Conservation (phyloP, 2,888 invertebrate species). For the Coelogynopora nodosa region DNA sequence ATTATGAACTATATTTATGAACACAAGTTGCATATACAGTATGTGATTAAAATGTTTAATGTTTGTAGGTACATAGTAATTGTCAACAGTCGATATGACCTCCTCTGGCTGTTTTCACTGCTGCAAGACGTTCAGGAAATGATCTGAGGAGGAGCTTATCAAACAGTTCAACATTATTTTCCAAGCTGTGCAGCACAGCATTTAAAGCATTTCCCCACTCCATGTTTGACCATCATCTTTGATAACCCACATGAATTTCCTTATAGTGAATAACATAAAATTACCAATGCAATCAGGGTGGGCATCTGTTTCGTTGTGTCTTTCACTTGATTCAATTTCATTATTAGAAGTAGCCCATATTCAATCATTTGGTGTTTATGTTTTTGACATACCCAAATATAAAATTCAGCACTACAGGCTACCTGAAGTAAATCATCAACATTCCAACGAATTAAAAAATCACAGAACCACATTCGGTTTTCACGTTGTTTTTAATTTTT, state of each 20-base stretch:
- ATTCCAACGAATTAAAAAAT: not conserved
- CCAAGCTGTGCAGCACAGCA: not conserved
- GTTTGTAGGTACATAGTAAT: not conserved
- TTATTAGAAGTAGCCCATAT: not conserved
- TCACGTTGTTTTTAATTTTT: too few species aligned
- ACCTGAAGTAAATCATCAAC: not conserved
- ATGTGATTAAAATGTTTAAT: not conserved
- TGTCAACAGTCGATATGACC: not conserved
- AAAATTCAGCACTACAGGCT: not conserved
- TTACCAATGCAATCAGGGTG: not conserved
- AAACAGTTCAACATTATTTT: conserved; percentile 5
- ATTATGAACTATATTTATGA: not conserved
- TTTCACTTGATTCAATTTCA: not conserved
- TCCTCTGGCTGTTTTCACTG: not conserved
- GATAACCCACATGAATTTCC: not conserved
- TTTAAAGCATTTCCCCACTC: conserved; percentile 10
- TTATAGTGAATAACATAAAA: not conserved
- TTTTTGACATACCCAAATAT: not conserved
- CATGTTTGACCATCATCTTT: conserved; percentile 16
- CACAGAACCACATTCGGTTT: not conserved
- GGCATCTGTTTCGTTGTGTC: not conserved
- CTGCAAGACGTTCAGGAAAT: not conserved
- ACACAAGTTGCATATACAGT: not conserved
- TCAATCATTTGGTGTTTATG: not conserved
- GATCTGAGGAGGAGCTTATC: conserved; percentile 15